Evolutionary conservation across 2,888 invertebrate species (phyloP), one percentile per base, ranked within the genome.

Genomic region (Chymomyza fuscimana): DNA sequence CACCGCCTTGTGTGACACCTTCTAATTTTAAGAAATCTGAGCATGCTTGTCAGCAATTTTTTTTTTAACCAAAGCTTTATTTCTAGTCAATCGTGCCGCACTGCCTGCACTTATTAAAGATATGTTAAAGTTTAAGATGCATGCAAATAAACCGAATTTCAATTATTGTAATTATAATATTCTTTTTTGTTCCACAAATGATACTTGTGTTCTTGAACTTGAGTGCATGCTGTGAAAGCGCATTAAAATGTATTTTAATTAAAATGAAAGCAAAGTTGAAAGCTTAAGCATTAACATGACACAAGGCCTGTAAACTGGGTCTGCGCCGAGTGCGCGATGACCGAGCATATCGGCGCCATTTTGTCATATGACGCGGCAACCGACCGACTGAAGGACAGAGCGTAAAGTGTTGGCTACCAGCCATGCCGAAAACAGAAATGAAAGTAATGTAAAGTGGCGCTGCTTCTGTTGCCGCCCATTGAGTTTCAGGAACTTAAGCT

Each of bases 211-310:
- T 32, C 56, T 67, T 67, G 40, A 67, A 60, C 66, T 67, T 67
- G 66, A 19, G 16, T 25, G 63, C 22, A 15, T 58, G 56, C 40
- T 54, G 29, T 63, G 52, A 19, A 46, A 74, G 65, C 88, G 87
- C 88, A 88, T 86, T 87, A 87, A 87, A 87, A 78, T 70, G 70
- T 74, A 79, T 54, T 85, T 88, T 88, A 86, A 86, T 86, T 86
- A 86, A 88, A 85, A 82, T 61, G 78, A 82, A 88, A 86, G 87
- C 83, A 85, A 87, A 80, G 77, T 77, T 87, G 81, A 76, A 67
- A 69, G 80, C 82, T 80, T 67, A 19, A 70, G 72, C 72, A 72
- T 79, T 69, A 69, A 76, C 69, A 69, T 78, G 81, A 59, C 73
- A 73, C 66, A 65, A 59, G 64, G 64, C 54, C 63, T 69, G 64